Base-by-base conservation (phyloP, 1,140 invertebrate genomes). In the Lepidurus couesii region DNA sequence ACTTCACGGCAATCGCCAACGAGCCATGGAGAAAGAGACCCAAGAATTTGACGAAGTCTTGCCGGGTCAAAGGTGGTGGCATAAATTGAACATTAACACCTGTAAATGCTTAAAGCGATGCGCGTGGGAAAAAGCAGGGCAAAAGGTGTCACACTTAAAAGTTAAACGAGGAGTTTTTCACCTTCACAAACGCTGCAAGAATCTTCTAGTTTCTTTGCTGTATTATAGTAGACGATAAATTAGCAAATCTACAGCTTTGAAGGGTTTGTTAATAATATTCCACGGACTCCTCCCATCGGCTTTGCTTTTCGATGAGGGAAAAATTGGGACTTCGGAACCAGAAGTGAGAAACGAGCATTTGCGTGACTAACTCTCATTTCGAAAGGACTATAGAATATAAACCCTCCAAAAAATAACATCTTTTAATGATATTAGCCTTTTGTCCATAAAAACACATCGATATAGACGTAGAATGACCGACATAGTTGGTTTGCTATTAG, bases 61-160 rank as follows among this genome's bases (percentile, higher is more conserved):
- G 53, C 53, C 21, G 53, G 53, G 53, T 65, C 53, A 65, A 65
- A 65, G 53, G 53, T 65, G 53, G 53, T 65, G 53, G 53, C 53
- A 65, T 65, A 65, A 65, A 65, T 21, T 65, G 53, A 65, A 21
- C 53, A 65, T 65, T 65, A 65, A 65, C 53, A 65, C 53, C 53
- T 65, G 53, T 65, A 65, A 65, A 65, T 11, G 8, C 9, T 16
- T 65, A 16, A 65, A 65, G 6, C 13, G 53, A 65, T 11, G 53
- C 53, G 53, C 53, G 53, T 65, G 53, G 53, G 53, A 65, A 65
- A 65, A 65, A 65, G 53, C 53, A 13, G 53, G 53, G 16, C 53
- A 65, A 65, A 65, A 65, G 53, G 53, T 65, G 53, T 65, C 53
- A 65, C 47, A 65, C 47, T 65, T 65, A 65, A 65, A 65, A 65